A percentile compares a stretch with the other conserved stretches of the same genome.
These are phyloP conservation scores for Lobophora halterata DNA, from an alignment of 2,888 invertebrate genomes.

Conservation along the genomic window DNA sequence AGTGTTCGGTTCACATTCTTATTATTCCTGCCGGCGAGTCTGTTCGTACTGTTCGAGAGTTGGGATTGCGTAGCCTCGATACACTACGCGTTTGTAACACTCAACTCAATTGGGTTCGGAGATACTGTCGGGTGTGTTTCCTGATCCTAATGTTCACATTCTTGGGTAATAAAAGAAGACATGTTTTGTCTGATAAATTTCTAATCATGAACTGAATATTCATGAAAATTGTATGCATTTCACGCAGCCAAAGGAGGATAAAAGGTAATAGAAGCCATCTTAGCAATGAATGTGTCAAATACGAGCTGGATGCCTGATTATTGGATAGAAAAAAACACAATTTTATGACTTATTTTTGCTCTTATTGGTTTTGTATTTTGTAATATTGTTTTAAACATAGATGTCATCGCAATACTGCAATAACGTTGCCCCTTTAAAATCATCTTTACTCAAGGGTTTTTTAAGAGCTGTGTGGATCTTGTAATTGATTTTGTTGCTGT, in stretches of 20 bases:
- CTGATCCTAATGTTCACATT: conserved; percentile 80
- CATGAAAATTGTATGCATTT: conserved; percentile 16
- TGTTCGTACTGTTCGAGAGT: conserved; percentile 91
- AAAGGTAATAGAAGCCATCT: conserved; percentile 16
- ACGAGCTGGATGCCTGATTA: background rate
- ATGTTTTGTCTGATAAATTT: no score
- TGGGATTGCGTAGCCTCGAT: conserved; percentile 93
- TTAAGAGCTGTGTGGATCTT: no score
- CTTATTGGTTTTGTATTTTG: no score
- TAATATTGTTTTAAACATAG: no score
- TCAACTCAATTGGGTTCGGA: conserved; percentile 96
- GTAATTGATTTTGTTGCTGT: background rate
- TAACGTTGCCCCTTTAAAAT: no score
- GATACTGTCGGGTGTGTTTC: conserved; percentile 91
- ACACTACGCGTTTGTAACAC: conserved; percentile 93
- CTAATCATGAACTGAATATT: conserved; percentile 15
- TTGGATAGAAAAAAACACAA: background rate
- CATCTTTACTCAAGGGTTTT: no score
- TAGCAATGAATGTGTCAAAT: no score
- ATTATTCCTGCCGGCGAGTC: conserved; percentile 91
- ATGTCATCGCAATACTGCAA: no score
- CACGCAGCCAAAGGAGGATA: conserved; percentile 13
- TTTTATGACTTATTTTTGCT: no score
- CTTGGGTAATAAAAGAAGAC: no score
- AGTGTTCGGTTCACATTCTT: conserved; percentile 93